Conservation (phyloP, 2,888 invertebrate genomes). For the Monochamus alternatus region DNA sequence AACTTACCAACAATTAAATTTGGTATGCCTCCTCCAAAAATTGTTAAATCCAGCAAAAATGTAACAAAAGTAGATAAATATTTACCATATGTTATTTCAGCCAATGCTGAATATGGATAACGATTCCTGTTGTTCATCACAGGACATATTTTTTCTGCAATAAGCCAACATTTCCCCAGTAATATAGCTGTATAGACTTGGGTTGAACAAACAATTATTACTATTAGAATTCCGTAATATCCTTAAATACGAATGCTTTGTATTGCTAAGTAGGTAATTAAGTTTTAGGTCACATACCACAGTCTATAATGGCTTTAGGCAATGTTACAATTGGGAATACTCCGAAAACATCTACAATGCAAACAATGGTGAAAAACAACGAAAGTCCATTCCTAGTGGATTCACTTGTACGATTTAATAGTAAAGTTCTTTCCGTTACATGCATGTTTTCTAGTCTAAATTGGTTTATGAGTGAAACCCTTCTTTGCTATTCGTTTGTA, state of each 20-base stretch:
- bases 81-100: slow-evolving; percentile 83
- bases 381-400: slow-evolving; percentile 73
- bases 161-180: slow-evolving; percentile 86
- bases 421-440: slow-evolving; percentile 46
- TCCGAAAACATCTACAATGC: slow-evolving; percentile 87
- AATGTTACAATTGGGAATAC: slow-evolving; percentile 87
- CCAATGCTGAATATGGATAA: slow-evolving; percentile 89
- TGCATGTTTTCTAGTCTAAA: slow-evolving; percentile 11
- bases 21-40: slow-evolving; percentile 86
- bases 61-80: slow-evolving; percentile 77
- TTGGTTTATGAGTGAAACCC: slow-evolving; percentile 31
- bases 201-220: slow-evolving; percentile 77
- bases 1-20: slow-evolving; percentile 83
- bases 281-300: slow-evolving; percentile 74
- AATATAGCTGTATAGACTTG: slow-evolving; percentile 89
- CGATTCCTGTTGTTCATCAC: slow-evolving; percentile 73
- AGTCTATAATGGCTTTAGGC: slow-evolving; percentile 82
- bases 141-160: slow-evolving; percentile 82
- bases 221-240: slow-evolving; percentile 80
- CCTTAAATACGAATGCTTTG: slow-evolving; percentile 71
- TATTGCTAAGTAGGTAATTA: slow-evolving; percentile 9
- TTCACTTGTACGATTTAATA: slow-evolving; percentile 38
- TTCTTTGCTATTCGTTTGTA: slow-evolving; percentile 20
- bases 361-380: slow-evolving; percentile 81
- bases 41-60: slow-evolving; percentile 81